Base-by-base conservation (phyloP, 2,797 vertebrate genomes). In the Distichodus sexfasciatus region DNA sequence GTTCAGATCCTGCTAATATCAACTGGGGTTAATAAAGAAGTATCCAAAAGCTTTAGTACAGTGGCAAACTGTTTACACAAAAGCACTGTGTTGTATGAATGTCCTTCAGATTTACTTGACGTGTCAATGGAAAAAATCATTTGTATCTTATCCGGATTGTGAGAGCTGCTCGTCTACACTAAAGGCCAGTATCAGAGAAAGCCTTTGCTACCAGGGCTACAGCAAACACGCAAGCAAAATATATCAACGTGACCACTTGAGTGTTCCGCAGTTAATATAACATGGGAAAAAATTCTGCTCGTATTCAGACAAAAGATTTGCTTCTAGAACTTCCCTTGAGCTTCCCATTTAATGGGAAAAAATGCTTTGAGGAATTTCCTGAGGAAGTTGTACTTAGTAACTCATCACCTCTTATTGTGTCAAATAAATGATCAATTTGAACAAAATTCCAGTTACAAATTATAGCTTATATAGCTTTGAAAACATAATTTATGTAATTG, bases 181-280 rank as follows among this genome's bases (percentile, higher is more conserved):
- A 66, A 50, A 72, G 68, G 66, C 69, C 74, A 72, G 74, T 71
- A 57, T 63, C 60, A 60, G 60, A 29, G 66, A 71, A 79, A n/a
- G 74, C 83, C 79, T 77, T 79, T 67, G 82, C 85, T 81, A 53
- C 84, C 76, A 69, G 50, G 78, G 84, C 83, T 82, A 89, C 85
- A 50, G 82, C 80, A 82, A 84, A 88, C 83, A 88, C 79, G 81
- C 86, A 84, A 84, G 79, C 29, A 73, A 81, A 83, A 90, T 87
- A 83, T 75, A 87, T 87, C 85, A 87, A 82, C 67, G 73, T 86
- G 85, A 81, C 64, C 74, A 23, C 62, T 47, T 87, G 85, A 85
- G 78, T 65, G 2, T 67, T 83, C 86, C 88, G 87, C 66, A 75
- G 63, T 75, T 83, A 88, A 87, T 87, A 82, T 79, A 86, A 83